A percentile compares a stretch with the other conserved stretches of the same genome.
phyloP scores from a whole-genome alignment of 2,797 vertebrate species.

The Dryobates pubescens region DNA sequence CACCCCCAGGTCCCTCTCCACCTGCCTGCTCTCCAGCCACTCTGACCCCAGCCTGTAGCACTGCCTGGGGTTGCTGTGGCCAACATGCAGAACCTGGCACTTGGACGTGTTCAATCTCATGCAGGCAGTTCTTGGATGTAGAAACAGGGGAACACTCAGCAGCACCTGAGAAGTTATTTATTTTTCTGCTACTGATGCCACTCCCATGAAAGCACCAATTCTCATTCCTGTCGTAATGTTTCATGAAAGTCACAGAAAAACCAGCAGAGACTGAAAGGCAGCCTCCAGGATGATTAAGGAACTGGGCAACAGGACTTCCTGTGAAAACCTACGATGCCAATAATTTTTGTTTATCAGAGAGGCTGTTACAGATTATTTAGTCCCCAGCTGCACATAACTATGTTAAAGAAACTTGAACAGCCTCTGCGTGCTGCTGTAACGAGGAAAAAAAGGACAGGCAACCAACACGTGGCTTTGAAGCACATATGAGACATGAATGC shows the following conservation, averaged over 20 bases:
- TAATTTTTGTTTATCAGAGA: constrained; percentile 2
- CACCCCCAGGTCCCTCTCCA: no score
- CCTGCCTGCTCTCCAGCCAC: no score
- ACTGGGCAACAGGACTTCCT: background rate
- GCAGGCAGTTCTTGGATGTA: background rate
- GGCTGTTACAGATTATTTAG: constrained; percentile 14
- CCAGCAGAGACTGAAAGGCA: background rate
- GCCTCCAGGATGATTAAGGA: background rate
- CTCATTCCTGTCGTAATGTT: constrained; percentile 1
- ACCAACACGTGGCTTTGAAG: background rate
- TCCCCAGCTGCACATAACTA: background rate
- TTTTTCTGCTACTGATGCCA: background rate
- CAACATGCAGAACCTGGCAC: no score
- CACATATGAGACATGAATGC: background rate
- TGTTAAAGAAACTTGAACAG: background rate
- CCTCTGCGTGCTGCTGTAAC: background rate
- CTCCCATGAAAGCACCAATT: background rate
- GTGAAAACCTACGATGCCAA: background rate
- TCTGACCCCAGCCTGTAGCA: no score
- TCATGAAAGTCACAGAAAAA: background rate
- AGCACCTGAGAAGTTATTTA: background rate
- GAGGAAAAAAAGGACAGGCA: background rate
- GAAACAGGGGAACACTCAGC: background rate
- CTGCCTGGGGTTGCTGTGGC: no score
- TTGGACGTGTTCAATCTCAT: no score